phyloP scores from a whole-genome alignment of 2,113 vertebrate genomes.

The Sciurus niger region DNA sequence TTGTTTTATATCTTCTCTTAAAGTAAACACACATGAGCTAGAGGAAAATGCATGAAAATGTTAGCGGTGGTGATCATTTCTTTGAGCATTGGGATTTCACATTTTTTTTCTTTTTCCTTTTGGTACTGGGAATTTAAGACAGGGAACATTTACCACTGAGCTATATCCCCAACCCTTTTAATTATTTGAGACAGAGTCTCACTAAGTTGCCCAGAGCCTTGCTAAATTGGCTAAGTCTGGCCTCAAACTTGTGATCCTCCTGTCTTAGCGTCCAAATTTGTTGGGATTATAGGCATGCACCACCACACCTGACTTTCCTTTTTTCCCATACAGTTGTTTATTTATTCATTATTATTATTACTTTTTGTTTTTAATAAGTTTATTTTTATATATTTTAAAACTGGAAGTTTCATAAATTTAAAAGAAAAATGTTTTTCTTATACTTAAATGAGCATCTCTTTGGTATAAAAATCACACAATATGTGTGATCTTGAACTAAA shows the following conservation, averaged over 20 bases:
- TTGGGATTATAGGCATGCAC: not conserved
- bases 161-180: too few relatives aligned
- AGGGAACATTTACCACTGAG: too few relatives aligned
- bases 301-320: not conserved
- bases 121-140: too few relatives aligned
- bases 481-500: constrained; percentile 13
- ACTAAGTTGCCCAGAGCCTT: not conserved
- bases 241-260: not conserved
- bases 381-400: constrained; percentile 44
- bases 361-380: constrained; percentile 39
- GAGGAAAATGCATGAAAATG: constrained; percentile 39
- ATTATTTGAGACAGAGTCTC: not conserved
- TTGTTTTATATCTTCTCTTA: constrained; percentile 51
- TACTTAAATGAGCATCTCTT: constrained; percentile 53
- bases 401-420: not conserved
- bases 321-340: not conserved
- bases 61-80: not conserved
- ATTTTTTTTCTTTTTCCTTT: too few relatives aligned
- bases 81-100: not conserved
- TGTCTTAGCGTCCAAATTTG: not conserved
- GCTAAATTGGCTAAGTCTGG: not conserved
- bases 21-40: not conserved
- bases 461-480: constrained; percentile 55
- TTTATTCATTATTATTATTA: too few relatives aligned
- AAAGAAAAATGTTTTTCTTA: constrained; percentile 64